phyloP scores from a whole-genome alignment of 2,113 vertebrate species.

The Acrocephalus arundinaceus region DNA sequence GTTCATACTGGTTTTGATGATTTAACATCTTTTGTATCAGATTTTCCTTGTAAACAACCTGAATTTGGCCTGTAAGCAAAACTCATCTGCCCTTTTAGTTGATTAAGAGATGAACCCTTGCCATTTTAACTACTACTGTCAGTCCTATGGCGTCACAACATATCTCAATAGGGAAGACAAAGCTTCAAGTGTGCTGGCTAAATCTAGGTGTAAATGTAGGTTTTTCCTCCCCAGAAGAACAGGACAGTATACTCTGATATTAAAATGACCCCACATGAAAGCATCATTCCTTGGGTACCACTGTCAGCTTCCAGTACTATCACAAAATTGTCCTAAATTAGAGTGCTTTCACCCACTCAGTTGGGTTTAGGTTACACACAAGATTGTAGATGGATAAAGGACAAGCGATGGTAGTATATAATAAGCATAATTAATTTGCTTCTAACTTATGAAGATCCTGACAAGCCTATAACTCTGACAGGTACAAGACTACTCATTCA shows the following conservation, averaged over 20 bases:
- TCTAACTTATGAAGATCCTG: not conserved
- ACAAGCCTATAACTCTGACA: not conserved
- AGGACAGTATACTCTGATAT: not conserved
- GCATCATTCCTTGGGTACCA: not conserved
- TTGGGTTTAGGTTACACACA: not conserved
- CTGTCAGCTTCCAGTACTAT: not conserved
- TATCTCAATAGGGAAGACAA: accelerated
- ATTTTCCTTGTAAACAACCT: not conserved
- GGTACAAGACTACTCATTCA: not conserved
- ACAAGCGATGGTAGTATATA: not conserved
- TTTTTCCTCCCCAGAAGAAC: not conserved
- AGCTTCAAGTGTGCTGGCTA: not conserved
- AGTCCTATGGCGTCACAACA: not conserved
- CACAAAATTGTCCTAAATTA: not conserved
- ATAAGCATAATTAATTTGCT: not conserved
- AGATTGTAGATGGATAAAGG: not conserved
- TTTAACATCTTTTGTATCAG: not conserved
- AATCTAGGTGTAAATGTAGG: not conserved
- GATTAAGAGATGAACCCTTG: not conserved
- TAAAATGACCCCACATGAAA: not conserved
- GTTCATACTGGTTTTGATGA: not conserved
- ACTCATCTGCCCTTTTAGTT: not conserved
- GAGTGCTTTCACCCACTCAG: not conserved
- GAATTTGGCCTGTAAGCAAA: not conserved
- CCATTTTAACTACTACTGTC: not conserved